Evolutionary conservation across 2,888 invertebrate genomes (phyloP).

Genomic region (Ctena decussata): DNA sequence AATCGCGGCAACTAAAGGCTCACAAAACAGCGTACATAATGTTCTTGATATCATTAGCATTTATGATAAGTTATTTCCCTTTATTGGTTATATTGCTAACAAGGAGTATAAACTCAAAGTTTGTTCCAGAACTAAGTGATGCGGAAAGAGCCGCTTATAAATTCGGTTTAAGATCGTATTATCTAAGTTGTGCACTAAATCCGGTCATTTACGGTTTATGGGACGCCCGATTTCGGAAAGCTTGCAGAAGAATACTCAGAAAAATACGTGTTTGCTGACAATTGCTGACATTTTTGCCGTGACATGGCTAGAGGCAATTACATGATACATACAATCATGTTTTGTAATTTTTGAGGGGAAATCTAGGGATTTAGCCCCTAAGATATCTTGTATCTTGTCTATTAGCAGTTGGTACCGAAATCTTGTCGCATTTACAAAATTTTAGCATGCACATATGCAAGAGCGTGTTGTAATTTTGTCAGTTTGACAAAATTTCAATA

Average conservation of each 20-base stretch:
- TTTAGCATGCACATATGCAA: too few relatives aligned
- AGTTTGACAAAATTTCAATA: too few relatives aligned
- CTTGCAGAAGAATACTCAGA: constrained; percentile 29
- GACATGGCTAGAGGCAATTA: too few relatives aligned
- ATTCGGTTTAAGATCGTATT: constrained; percentile 68
- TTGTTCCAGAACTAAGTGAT: constrained; percentile 53
- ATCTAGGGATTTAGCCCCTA: too few relatives aligned
- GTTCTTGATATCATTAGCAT: constrained; percentile 67
- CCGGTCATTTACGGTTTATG: constrained; percentile 75
- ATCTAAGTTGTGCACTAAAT: constrained; percentile 71
- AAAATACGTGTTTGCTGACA: not conserved
- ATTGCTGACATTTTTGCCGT: too few relatives aligned
- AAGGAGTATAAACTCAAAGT: constrained; percentile 39
- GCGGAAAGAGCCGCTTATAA: constrained; percentile 57
- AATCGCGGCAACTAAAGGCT: constrained; percentile 24
- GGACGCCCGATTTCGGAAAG: constrained; percentile 62
- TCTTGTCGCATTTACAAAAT: too few relatives aligned
- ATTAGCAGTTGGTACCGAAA: too few relatives aligned
- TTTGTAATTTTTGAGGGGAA: too few relatives aligned
- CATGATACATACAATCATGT: too few relatives aligned
- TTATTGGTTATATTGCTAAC: constrained; percentile 56
- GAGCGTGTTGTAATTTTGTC: too few relatives aligned
- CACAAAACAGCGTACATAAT: constrained; percentile 68
- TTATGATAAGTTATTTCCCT: constrained; percentile 67
- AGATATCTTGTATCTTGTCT: too few relatives aligned